Conservation (phyloP, 1,140 invertebrate genomes). For the Sitodiplosis mosellana region DNA sequence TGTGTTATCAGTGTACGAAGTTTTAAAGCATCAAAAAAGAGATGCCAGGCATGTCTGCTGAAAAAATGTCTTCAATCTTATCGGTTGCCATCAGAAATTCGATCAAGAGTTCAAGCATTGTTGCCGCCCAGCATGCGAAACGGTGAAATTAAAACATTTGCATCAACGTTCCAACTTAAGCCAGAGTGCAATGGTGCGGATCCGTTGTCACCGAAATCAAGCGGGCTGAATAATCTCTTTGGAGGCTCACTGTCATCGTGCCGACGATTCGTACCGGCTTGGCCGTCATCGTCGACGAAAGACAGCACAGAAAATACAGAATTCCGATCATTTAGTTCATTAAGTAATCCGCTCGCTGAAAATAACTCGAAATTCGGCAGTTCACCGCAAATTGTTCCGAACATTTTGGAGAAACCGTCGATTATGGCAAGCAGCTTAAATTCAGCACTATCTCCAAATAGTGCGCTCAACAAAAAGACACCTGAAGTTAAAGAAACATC, state of each 20-base stretch:
- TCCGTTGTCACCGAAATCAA: no score
- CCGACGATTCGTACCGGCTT: no score
- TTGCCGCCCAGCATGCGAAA: conserved; percentile 27
- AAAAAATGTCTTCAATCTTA: conserved; percentile 65
- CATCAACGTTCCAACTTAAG: no score
- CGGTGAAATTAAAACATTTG: no score
- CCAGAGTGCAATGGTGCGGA: no score
- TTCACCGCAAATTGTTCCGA: conserved; percentile 15
- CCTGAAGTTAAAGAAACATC: no score
- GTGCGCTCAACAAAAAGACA: conserved; percentile 19
- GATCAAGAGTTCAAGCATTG: conserved; percentile 39
- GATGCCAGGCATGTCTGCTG: conserved; percentile 74
- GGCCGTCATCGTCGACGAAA: no score
- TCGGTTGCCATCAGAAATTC: conserved; percentile 47
- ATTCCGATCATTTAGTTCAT: not conserved
- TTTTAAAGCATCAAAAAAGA: conserved; percentile 43
- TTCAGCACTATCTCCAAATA: not conserved
- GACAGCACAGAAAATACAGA: no score
- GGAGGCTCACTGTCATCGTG: no score
- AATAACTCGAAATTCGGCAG: conserved; percentile 23
- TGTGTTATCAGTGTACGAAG: conserved; percentile 24
- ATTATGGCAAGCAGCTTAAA: conserved; percentile 1
- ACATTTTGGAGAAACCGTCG: conserved; percentile 19
- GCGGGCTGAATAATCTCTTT: no score
- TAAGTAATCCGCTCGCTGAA: conserved; percentile 18